Percentiles rank a stretch among this genome's conserved stretches.
phyloP scores from a whole-genome alignment of 2,888 invertebrate genomes.

The Cheilosia pagana region DNA sequence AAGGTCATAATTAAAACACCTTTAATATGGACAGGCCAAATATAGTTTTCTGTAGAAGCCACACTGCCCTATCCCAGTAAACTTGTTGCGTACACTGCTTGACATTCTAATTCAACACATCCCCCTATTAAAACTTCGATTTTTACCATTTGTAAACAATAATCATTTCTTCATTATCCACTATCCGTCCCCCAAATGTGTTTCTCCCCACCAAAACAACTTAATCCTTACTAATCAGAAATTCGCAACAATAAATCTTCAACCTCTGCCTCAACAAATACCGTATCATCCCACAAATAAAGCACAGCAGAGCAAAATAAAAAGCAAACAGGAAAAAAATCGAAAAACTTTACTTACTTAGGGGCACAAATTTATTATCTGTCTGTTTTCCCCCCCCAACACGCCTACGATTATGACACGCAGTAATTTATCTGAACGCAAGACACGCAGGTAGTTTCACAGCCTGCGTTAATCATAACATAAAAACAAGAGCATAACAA shows the following conservation, averaged over 20 bases:
- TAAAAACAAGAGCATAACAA: slow-evolving; percentile 17
- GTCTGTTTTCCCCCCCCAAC: slow-evolving; percentile 26
- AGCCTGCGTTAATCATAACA: slow-evolving; percentile 62
- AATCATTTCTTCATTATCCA: slow-evolving; percentile 39
- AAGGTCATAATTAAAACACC: too few relatives aligned
- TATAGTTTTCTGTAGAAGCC: not conserved
- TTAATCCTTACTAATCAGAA: slow-evolving; percentile 59
- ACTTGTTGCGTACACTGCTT: slow-evolving; percentile 1
- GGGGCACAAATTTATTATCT: slow-evolving; percentile 62
- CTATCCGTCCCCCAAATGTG: slow-evolving; percentile 23
- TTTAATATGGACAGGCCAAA: too few relatives aligned
- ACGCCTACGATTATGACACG: slow-evolving; percentile 51
- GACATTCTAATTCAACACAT: slow-evolving; percentile 1
- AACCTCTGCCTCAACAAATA: slow-evolving; percentile 1
- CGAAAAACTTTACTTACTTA: slow-evolving; percentile 53
- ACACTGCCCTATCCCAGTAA: not conserved
- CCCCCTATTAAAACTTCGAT: not conserved
- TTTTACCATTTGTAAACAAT: slow-evolving; percentile 44
- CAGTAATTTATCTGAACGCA: slow-evolving; percentile 64
- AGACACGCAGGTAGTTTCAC: slow-evolving; percentile 70
- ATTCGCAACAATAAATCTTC: slow-evolving; percentile 39
- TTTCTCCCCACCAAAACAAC: slow-evolving; percentile 26
- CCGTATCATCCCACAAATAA: slow-evolving; percentile 2
- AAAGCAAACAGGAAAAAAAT: slow-evolving; percentile 12
- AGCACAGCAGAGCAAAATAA: not conserved